Evolutionary conservation across 2,888 invertebrate species (phyloP), one percentile per base, ranked within the genome.

Genomic region (Sarcophaga caerulescens): DNA sequence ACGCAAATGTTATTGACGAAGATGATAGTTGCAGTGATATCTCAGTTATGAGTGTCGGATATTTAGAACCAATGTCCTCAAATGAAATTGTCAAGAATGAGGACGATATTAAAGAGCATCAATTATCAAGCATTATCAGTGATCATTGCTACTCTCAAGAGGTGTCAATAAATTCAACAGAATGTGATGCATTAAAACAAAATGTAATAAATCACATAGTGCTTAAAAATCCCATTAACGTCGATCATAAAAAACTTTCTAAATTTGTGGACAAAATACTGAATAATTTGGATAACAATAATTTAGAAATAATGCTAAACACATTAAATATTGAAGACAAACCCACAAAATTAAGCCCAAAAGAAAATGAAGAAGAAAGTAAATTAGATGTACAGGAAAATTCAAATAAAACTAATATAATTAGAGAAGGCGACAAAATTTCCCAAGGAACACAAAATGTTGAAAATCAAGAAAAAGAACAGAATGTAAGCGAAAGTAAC

Each of bases 81-180:
- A 14, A 73, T 2, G 19, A 74, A 21, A 44, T 11, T 19, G 4
- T 5, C 10, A 70, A 79, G 8, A n/a, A 68, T 45, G 45, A 57
- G 3, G 65, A 71, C 4, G 21, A 19, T 17, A 63, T 76, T 14
- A 77, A 77, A 57, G 63, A 52, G 44, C 63, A 57, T 14, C 78
- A 81, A 4, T 52, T 86, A 8, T 86, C 81, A 12, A 84, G 77
- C 44, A 84, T 86, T 11, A 86, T 66, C 6, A 81, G 57, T 21
- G 86, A 86, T 78, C 86, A 86, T 71, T 86, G 86, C 6, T 86
- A 86, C 68, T 86, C 86, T 12, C 86, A 86, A 57, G 86, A 86
- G 23, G 52, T 78, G 10, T 70, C 75, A 4, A 12, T 21, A n/a
- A 70, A 71, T 35, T 8, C 4, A n/a, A 11, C 19, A 0, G 86